phyloP scores from a whole-genome alignment of 2,888 invertebrate genomes.

The Chalcis sispes region DNA sequence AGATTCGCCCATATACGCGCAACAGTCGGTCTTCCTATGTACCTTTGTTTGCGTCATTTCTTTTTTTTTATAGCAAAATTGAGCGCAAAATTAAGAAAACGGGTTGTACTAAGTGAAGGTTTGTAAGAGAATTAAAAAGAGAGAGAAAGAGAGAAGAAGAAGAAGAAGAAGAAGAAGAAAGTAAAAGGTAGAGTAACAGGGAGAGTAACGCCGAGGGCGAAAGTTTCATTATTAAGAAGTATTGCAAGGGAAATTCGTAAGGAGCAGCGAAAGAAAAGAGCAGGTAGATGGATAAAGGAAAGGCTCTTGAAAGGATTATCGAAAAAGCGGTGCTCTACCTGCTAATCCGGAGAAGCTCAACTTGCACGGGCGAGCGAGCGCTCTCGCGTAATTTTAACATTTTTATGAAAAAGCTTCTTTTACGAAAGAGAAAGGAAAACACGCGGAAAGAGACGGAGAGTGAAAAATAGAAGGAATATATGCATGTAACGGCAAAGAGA shows the following conservation, averaged over 20 bases:
- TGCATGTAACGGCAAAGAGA: too few relatives aligned
- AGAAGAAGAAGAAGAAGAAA: background rate
- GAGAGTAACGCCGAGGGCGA: conserved; percentile 28
- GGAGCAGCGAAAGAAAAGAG: conserved; percentile 28
- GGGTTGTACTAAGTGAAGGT: too few relatives aligned
- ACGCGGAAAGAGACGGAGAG: background rate
- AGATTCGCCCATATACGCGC: too few relatives aligned
- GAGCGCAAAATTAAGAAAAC: too few relatives aligned
- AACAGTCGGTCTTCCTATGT: too few relatives aligned
- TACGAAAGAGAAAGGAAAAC: too few relatives aligned
- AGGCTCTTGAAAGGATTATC: conserved; percentile 60
- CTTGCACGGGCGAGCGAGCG: conserved; percentile 5
- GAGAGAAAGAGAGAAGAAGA: conserved; percentile 26
- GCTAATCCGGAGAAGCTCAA: conserved; percentile 45
- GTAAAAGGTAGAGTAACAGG: too few relatives aligned
- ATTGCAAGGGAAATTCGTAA: conserved; percentile 58
- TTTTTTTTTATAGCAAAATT: too few relatives aligned
- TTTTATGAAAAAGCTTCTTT: conserved; percentile 49
- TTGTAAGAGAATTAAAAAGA: too few relatives aligned
- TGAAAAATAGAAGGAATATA: too few relatives aligned
- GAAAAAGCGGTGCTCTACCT: conserved; percentile 40
- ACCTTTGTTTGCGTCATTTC: too few relatives aligned
- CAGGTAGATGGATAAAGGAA: background rate
- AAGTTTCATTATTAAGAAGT: conserved; percentile 66
- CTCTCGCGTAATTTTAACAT: conserved; percentile 49